Base-by-base conservation (phyloP, 2,113 vertebrate genomes). In the Parotia lawesii region DNA sequence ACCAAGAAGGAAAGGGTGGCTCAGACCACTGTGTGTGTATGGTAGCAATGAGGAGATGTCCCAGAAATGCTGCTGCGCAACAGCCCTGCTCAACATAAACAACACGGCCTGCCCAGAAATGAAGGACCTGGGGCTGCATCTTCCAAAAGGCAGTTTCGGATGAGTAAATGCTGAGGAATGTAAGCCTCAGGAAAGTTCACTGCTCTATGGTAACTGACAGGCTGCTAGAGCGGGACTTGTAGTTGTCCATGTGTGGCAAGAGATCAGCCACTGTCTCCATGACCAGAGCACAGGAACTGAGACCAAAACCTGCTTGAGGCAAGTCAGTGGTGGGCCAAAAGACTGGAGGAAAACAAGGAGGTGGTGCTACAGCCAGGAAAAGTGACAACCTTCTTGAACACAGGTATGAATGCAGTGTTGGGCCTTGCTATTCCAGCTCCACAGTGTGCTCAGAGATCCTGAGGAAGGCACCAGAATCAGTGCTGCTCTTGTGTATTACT, bases 141-240 rank as follows among this genome's bases (percentile, higher is more conserved):
- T 37, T 73, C 17, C 3, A 28, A 10, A 15, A 15, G 4, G 5
- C 25, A 67, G 50, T 31, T 83, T 44, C 2, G 3, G 31, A 33
- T 92, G 94, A 90, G 35, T 60, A 91, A 90, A 20, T 33, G 67
- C n/a, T 50, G 75, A 54, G 75, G 75, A 90, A 90, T 80, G 74
- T 44, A 75, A 67, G 62, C 50, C 58, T 20, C 58, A 73, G 90
- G 87, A 58, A 72, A 65, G 19, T 50, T 89, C 60, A 21, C 20
- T 65, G 4, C 53, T 65, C 82, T 25, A 3, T 6, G 4, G 62
- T 79, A 40, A 79, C 2, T 87, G 89, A 60, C 64, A 37, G 35
- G 69, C 73, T 71, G 33, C 37, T 21, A 24, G 57, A 87, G 78
- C 10, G 7, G 69, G 28, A 25, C 50, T 42, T 42, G 75, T 54